Percentiles rank a stretch among this genome's conserved stretches.
Evolutionary conservation across 1,140 invertebrate species (phyloP).

Genomic region (Philopotamus ludificatus): DNA sequence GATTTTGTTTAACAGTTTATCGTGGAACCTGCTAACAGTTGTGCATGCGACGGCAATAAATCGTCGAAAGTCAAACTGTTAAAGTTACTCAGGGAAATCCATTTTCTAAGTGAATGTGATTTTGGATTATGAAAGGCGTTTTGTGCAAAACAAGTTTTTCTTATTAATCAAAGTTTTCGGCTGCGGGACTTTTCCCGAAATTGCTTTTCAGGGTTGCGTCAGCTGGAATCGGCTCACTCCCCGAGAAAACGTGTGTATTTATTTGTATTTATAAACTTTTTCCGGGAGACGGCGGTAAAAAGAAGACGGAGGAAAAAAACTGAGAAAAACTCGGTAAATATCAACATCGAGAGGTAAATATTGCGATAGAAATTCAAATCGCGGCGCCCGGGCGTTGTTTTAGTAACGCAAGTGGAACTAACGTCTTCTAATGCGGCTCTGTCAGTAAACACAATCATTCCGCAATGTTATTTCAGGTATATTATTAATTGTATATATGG

Average conservation of each 20-base stretch:
- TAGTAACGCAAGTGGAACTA: too few species aligned
- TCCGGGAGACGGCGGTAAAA: not conserved
- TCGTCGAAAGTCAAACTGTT: slow-evolving; percentile 18
- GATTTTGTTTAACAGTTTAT: not conserved
- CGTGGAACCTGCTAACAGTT: not conserved
- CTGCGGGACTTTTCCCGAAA: slow-evolving; percentile 26
- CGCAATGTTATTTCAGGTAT: too few species aligned
- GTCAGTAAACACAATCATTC: too few species aligned
- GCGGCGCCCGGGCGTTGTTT: too few species aligned
- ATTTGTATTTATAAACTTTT: slow-evolving; percentile 32
- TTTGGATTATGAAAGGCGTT: slow-evolving; percentile 28
- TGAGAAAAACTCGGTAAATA: not conserved
- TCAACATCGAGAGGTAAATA: not conserved
- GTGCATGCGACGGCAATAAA: slow-evolving; percentile 16
- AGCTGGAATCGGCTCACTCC: slow-evolving; percentile 11
- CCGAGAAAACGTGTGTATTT: slow-evolving; percentile 23
- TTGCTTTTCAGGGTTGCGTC: slow-evolving; percentile 30
- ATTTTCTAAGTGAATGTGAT: slow-evolving; percentile 25
- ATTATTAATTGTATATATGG: too few species aligned
- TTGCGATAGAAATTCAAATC: not conserved
- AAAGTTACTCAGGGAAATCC: slow-evolving; percentile 8
- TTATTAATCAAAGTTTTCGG: slow-evolving; percentile 34
- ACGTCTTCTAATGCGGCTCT: too few species aligned
- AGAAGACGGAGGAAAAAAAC: not conserved
- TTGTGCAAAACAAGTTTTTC: slow-evolving; percentile 31